Evolutionary conservation across 2,888 invertebrate species (phyloP).

Genomic region (Thymelicus lineola): DNA sequence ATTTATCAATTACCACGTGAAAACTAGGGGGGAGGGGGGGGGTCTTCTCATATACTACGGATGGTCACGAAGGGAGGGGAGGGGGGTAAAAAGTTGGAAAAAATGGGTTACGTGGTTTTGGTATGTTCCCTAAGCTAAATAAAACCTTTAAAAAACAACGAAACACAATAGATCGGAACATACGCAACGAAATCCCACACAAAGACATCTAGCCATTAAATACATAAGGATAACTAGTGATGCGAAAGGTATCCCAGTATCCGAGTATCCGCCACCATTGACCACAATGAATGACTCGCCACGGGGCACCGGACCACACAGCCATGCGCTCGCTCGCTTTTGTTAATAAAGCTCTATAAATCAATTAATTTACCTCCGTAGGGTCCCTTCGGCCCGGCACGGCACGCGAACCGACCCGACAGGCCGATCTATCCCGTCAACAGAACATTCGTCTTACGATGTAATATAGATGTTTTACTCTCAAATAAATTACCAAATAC

Average conservation of each 20-base stretch:
- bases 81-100: no score
- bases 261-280: slow-evolving; percentile 9
- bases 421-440: slow-evolving; percentile 28
- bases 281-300: slow-evolving; percentile 33
- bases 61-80: no score
- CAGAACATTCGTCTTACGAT: slow-evolving; percentile 23
- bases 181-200: no score
- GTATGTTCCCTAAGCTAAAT: no score
- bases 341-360: slow-evolving; percentile 42
- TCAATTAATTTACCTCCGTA: slow-evolving; percentile 42
- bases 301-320: slow-evolving; percentile 42
- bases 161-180: no score
- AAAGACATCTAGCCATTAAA: no score
- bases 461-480: background rate
- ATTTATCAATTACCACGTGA: no score
- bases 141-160: no score
- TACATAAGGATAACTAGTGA: background rate
- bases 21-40: no score
- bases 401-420: slow-evolving; percentile 31
- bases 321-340: slow-evolving; percentile 30
- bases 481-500: no score
- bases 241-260: slow-evolving; percentile 6
- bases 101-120: no score
- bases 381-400: background rate
- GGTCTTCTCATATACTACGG: no score